Conservation (phyloP, 2,888 invertebrate genomes). For the Tinea pellionella region DNA sequence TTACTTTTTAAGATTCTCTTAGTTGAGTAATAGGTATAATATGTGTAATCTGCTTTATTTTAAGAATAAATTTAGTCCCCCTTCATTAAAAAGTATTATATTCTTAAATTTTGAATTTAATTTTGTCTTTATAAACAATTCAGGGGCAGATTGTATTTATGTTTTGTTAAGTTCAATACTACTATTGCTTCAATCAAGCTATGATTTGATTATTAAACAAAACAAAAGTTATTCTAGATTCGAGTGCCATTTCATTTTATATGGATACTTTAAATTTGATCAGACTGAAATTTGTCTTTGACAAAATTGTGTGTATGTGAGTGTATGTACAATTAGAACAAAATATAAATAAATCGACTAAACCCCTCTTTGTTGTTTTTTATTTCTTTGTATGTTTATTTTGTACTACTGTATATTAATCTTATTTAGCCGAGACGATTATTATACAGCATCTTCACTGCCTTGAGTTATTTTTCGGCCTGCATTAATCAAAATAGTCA, state of each 20-base stretch:
- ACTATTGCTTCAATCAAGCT: not conserved
- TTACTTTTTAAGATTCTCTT: not conserved
- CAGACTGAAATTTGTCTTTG: slow-evolving; percentile 32
- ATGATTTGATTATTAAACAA: slow-evolving; percentile 20
- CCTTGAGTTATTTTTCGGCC: too few relatives aligned
- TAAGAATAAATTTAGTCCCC: not conserved
- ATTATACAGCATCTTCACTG: too few relatives aligned
- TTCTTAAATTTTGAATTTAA: not conserved
- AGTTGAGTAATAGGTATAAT: not conserved
- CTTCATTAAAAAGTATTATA: slow-evolving; percentile 1
- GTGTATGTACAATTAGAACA: slow-evolving; percentile 65
- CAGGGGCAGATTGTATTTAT: not conserved
- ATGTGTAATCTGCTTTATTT: slow-evolving; percentile 1
- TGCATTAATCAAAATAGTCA: too few relatives aligned
- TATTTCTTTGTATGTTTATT: not conserved
- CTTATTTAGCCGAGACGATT: too few relatives aligned
- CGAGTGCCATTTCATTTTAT: slow-evolving; percentile 36
- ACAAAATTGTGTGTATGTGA: slow-evolving; percentile 55
- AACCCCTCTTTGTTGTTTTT: slow-evolving; percentile 18
- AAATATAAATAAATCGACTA: slow-evolving; percentile 45
- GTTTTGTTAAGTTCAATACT: slow-evolving; percentile 1
- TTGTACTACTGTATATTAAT: too few relatives aligned
- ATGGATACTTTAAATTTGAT: slow-evolving; percentile 22
- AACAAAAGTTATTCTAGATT: not conserved
- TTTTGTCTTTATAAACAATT: not conserved